Evolutionary conservation across 2,797 vertebrate genomes (phyloP), one percentile per base, ranked within the genome.

Genomic region (Tragopan temminckii): DNA sequence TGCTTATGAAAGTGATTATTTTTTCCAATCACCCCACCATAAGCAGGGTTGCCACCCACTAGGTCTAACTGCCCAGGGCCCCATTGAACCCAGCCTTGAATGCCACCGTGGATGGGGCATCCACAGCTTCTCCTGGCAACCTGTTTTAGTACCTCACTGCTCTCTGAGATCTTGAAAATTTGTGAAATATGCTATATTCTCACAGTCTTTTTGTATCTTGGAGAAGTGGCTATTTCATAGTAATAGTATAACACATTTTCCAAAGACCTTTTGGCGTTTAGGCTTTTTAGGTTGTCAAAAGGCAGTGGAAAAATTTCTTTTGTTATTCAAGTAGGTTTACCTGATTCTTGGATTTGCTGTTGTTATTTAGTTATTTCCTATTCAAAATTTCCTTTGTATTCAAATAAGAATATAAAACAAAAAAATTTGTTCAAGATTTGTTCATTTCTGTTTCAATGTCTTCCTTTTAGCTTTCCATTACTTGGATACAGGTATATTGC

Each of bases 401-500:
- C 29, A 7, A 90, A 90, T 68, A 84, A 62, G 66, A 63, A 40
- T 59, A 42, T 40, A 50, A 75, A 82, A 1, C 11, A 74, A 68
- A 63, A 68, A 63, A 10, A 13, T 95, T 89, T 93, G 25, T 95
- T 96, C 79, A 85, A 63, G 9, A 13, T 95, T 87, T 93, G 27
- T 95, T 96, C 80, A 85, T 94, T 95, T 38, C 89, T 84, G 71
- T 97, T 94, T 96, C 72, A 92, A 90, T 96, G 80, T 98, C 94
- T 98, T 97, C 69, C 82, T 97, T 98, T 91, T 96, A 99, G 98
- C 98, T 98, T 98, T 97, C 98, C 98, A 69, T 98, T 97, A 75
- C 87, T 97, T 94, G 98, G 98, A 98, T 98, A 98, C 98, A 99
- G 98, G 98, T 99, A 99, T 90, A 96, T 83, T 76, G 40, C 46